Evolutionary conservation across 2,113 vertebrate species (phyloP), one percentile per base, ranked within the genome.

Genomic region (Aplodontia rufa): DNA sequence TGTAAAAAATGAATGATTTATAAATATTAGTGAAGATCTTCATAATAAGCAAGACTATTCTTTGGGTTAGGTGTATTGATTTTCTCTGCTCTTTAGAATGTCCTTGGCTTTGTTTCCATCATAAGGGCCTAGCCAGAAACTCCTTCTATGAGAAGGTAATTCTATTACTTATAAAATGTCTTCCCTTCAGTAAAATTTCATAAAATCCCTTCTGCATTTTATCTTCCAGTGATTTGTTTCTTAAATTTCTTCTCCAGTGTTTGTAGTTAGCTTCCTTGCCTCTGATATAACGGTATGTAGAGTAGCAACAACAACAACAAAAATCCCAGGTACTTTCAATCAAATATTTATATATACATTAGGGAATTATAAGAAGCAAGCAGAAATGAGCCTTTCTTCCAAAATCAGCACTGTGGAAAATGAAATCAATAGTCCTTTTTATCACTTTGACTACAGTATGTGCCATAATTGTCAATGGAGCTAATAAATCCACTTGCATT

Each of bases 61-160:
- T 93, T 45, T 82, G 62, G 5, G 28, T 62, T 72, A 68, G 60
- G 47, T 84, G 49, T 28, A 85, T 68, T 92, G n/a, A 92, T 87
- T 94, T 95, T 95, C 37, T 69, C 32, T 47, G 1, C n/a, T 58
- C 22, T 42, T 82, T 32, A 92, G 3, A 85, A 68, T 62, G 24
- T 30, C 37, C 35, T 79, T 92, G 32, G 30, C 79, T 96, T 95
- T 95, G 55, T 94, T 93, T 91, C 58, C 6, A 49, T 86, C 47
- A 35, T 89, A 62, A 86, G 79, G 14, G 19, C 42, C 35, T 53
- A 76, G 24, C 26, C 37, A 93, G 68, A 69, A 75, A 84, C 83
- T 96, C 26, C 14, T 92, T 2, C 47, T 74, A 80, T 30, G 51
- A 66, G n/a, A 83, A 92, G 68, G 28, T 86, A 74, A 92, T 86